Percentiles rank a stretch among this genome's conserved stretches.
Conservation (phyloP, 2,113 vertebrate genomes). For the Toxotes chatareus region DNA sequence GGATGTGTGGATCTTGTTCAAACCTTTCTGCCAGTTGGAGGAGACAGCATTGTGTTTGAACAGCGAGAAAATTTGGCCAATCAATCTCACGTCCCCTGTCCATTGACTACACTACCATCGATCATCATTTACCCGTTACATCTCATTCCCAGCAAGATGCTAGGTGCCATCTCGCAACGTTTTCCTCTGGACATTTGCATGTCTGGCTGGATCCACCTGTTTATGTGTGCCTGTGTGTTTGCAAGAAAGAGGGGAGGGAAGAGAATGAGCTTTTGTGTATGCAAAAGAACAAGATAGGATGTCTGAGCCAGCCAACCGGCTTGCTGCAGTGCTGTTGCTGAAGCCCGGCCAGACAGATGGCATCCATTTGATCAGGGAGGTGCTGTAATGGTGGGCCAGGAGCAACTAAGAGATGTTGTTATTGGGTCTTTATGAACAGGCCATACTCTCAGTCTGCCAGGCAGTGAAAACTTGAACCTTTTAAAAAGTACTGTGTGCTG, state of each 20-base stretch:
- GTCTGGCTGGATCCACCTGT: constrained; percentile 42
- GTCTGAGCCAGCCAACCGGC: constrained; percentile 54
- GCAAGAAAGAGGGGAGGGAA: constrained; percentile 9
- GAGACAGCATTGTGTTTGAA: constrained; percentile 35
- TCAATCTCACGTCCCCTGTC: constrained; percentile 45
- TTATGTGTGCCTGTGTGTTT: constrained; percentile 8
- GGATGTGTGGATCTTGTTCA: constrained; percentile 28
- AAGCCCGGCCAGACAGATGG: constrained; percentile 77
- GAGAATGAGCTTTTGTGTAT: constrained; percentile 56
- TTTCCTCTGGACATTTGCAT: constrained; percentile 64
- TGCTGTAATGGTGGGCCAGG: constrained; percentile 66
- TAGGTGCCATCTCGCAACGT: constrained; percentile 38
- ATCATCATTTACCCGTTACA: constrained; percentile 69
- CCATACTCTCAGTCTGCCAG: constrained; percentile 42
- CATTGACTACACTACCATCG: constrained; percentile 60
- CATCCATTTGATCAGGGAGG: constrained; percentile 75
- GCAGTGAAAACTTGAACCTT: constrained; percentile 69
- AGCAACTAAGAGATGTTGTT: constrained; percentile 66
- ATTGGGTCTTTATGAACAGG: constrained; percentile 60
- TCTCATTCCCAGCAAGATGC: constrained; percentile 45
- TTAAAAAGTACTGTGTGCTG: constrained; percentile 12
- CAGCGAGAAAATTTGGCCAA: constrained; percentile 59
- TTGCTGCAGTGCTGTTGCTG: constrained; percentile 54
- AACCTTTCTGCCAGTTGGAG: constrained; percentile 44
- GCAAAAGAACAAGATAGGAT: constrained; percentile 47